Conservation (phyloP, 2,113 vertebrate genomes). For the Lichenostomus cassidix region DNA sequence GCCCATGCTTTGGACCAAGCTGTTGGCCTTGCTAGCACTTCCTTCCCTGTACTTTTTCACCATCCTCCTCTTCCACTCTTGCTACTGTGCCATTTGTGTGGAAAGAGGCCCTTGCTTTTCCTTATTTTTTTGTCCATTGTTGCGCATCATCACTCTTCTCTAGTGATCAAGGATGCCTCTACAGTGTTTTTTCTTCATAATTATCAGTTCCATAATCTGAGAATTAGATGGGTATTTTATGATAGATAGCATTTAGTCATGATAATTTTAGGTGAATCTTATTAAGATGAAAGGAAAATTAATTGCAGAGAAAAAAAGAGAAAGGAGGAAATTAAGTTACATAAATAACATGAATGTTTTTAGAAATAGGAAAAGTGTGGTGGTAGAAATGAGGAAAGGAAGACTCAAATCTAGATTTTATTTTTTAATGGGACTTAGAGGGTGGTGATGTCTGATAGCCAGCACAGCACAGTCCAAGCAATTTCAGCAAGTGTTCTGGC, state of each 20-base stretch:
- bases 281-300: not conserved
- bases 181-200: not conserved
- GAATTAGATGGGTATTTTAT: not conserved
- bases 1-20: not conserved
- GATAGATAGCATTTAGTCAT: not conserved
- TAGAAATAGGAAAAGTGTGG: not conserved
- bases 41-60: not conserved
- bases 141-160: not conserved
- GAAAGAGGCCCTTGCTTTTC: not conserved
- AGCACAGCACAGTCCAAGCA: not conserved
- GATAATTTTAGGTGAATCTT: not conserved
- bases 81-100: not conserved
- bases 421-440: not conserved
- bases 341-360: not conserved
- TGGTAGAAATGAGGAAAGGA: not conserved
- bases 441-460: not conserved
- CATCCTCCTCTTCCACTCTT: not conserved
- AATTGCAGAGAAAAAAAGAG: not conserved
- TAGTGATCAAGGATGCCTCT: not conserved
- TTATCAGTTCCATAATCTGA: not conserved
- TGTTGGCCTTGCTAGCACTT: not conserved
- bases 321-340: not conserved
- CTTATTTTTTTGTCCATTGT: not conserved
- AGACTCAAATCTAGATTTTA: not conserved
- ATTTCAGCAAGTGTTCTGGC: not conserved